Evolutionary conservation across 2,113 vertebrate genomes (phyloP).

Genomic region (Oreotrochilus melanogaster): DNA sequence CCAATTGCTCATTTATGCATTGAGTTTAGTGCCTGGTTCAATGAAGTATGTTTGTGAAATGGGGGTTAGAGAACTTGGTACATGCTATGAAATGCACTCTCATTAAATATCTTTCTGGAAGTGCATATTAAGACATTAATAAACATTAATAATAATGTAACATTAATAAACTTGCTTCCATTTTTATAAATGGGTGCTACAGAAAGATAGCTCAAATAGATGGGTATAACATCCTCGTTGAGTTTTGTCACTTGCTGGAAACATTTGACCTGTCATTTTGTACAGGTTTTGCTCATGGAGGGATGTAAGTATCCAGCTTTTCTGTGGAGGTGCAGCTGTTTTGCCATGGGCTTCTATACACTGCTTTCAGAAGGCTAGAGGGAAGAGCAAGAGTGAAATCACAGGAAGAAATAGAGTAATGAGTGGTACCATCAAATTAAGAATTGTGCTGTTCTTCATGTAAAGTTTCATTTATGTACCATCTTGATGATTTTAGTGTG

Average conservation of each 20-base stretch:
- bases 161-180: neutral
- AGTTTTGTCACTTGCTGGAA: neutral
- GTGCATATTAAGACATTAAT: neutral
- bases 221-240: neutral
- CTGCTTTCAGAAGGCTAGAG: neutral
- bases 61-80: neutral
- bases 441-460: neutral
- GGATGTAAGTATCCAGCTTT: neutral
- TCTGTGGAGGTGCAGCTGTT: neutral
- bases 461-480: neutral
- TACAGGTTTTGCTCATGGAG: neutral
- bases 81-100: neutral
- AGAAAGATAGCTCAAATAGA: neutral
- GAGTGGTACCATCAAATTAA: neutral
- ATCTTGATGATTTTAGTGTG: neutral
- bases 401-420: neutral
- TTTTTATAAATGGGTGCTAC: neutral
- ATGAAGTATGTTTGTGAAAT: neutral
- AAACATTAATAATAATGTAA: too few species aligned
- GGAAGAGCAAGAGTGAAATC: neutral
- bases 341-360: neutral
- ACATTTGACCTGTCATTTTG: neutral
- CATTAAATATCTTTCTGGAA: neutral
- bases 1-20: neutral
- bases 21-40: neutral